Conservation (phyloP, 2,797 vertebrate genomes). For the Pseudocheirus occidentalis region DNA sequence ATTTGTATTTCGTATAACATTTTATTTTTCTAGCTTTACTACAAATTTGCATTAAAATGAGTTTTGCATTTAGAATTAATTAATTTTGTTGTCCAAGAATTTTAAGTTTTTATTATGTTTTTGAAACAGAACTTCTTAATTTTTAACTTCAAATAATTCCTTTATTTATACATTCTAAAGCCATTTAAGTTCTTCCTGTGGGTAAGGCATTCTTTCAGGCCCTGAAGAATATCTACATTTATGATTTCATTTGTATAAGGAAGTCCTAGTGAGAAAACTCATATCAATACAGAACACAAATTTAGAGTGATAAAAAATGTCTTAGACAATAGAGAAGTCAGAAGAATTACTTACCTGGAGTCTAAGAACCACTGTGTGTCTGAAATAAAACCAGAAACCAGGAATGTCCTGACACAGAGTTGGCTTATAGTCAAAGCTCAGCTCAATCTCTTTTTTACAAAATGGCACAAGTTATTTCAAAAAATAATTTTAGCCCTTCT, state of each 20-base stretch:
- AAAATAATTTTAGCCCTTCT: background rate
- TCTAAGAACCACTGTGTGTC: background rate
- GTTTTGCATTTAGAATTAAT: background rate
- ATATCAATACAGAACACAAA: background rate
- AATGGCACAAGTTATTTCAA: background rate
- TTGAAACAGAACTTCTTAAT: background rate
- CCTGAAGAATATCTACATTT: background rate
- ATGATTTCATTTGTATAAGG: background rate
- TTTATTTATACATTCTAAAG: background rate
- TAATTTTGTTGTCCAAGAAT: background rate
- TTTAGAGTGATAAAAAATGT: background rate
- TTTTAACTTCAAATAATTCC: background rate
- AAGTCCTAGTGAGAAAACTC: background rate
- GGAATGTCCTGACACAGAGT: background rate
- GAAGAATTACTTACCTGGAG: background rate
- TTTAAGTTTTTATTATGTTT: background rate
- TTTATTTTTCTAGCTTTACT: background rate
- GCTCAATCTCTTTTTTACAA: background rate
- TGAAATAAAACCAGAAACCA: background rate
- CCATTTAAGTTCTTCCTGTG: background rate
- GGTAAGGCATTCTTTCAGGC: background rate
- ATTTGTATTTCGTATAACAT: background rate
- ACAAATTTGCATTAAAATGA: background rate
- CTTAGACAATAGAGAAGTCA: background rate
- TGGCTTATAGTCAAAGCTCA: background rate